Conservation (phyloP, 1,140 invertebrate genomes). For the Dendroctonus valens region DNA sequence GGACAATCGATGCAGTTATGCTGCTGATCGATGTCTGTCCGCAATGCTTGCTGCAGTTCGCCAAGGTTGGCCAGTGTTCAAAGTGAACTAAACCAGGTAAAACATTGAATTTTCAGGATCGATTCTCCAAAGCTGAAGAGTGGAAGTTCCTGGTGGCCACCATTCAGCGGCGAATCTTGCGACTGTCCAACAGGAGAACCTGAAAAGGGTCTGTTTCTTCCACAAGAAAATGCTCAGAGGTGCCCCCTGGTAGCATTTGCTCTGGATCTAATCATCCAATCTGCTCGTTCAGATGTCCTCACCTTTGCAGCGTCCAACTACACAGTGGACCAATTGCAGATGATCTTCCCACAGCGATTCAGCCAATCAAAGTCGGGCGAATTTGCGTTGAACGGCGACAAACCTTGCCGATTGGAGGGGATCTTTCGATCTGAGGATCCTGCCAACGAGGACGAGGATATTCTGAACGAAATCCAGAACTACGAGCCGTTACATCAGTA, state of each 20-base stretch:
- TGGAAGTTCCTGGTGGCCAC: conserved; percentile 56
- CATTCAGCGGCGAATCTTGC: conserved; percentile 52
- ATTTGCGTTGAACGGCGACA: conserved; percentile 17
- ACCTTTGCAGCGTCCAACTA: conserved; percentile 54
- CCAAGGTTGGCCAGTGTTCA: too few relatives aligned
- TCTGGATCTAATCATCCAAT: too few relatives aligned
- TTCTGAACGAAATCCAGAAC: conserved; percentile 48
- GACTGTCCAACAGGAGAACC: conserved; percentile 46
- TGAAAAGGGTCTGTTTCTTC: conserved; percentile 51
- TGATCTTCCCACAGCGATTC: conserved; percentile 53
- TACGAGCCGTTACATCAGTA: conserved; percentile 54
- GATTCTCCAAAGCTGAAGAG: conserved; percentile 54
- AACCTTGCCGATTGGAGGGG: conserved; percentile 15
- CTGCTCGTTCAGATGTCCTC: conserved; percentile 50
- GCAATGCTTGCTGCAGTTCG: conserved; percentile 57
- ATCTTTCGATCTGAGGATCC: conserved; percentile 9
- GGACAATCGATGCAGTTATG: conserved; percentile 43
- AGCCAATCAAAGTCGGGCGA: conserved; percentile 38
- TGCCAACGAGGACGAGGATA: conserved; percentile 36
- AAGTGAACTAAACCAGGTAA: too few relatives aligned
- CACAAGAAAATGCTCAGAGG: conserved; percentile 55
- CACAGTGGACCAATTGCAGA: conserved; percentile 53
- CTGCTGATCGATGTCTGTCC: conserved; percentile 57
- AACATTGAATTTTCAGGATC: conserved; percentile 48
- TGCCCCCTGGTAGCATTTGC: conserved; percentile 34